Base-by-base conservation (phyloP, 2,113 vertebrate genomes). In the Oriolus oriolus region DNA sequence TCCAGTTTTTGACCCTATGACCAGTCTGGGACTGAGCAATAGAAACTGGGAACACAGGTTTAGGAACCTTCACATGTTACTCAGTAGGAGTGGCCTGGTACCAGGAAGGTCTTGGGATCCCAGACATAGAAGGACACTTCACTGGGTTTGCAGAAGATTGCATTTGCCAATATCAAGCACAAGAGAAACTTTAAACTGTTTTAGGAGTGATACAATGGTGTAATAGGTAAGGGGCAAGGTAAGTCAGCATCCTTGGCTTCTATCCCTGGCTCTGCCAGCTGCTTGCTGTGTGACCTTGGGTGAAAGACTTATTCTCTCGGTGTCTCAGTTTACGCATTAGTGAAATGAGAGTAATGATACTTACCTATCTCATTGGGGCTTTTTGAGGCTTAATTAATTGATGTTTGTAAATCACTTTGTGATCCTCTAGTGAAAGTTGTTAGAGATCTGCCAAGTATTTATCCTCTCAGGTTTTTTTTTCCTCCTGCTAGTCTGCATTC, bases 331-430 rank as follows among this genome's bases (percentile, higher is more conserved):
- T 96, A 92, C 87, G 0, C 95, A 94, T 97, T 96, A 97, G 88
- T 87, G 95, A 95, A 96, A 95, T 96, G 77, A 95, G 93, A 90
- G 85, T 97, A 96, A 96, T 92, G 95, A 95, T 92, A 93, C 95
- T 93, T 87, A 93, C 93, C 95, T 93, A 87, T 93, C 84, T 93
- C 69, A 2, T 44, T 90, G 91, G 82, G 69, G 84, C 83, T 94
- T 91, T 97, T 70, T 73, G 90, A 87, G 86, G 54, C 93, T 93
- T 95, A 97, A 95, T 96, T 96, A 96, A 97, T 93, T 96, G 95
- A 87, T 93, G 89, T 93, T 94, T 96, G 93, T 95, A 94, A 97
- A 96, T 96, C 95, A 95, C 93, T 94, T 92, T 79, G 74, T 1
- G 44, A 97, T 96, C 85, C 85, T 94, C 64, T 65, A 49, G 88